Evolutionary conservation across 2,888 invertebrate genomes (phyloP).

Genomic region (Dasypogon diadema): DNA sequence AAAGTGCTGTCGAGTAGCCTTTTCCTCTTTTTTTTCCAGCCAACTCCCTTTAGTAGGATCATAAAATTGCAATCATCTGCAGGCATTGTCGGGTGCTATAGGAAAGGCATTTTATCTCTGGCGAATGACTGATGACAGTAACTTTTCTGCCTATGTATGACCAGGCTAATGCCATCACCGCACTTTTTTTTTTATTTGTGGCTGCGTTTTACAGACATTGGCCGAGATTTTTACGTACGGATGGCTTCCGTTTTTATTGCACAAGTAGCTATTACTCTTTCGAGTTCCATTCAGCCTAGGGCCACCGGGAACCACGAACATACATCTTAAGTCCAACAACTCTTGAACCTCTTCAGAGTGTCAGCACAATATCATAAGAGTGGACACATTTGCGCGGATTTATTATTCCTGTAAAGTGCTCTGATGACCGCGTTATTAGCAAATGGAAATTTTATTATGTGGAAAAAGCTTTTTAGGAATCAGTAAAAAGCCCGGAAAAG

Average conservation of each 20-base stretch:
- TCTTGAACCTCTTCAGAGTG: constrained; percentile 33
- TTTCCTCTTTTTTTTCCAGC: not conserved
- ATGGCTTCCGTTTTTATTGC: constrained; percentile 39
- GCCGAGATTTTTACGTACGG: constrained; percentile 19
- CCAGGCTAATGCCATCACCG: constrained; percentile 18
- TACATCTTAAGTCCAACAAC: not conserved
- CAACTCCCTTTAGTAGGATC: constrained; percentile 57
- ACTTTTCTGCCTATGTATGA: constrained; percentile 31
- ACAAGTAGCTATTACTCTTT: constrained; percentile 45
- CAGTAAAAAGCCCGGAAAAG: not conserved
- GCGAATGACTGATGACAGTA: constrained; percentile 45
- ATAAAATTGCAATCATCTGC: constrained; percentile 60
- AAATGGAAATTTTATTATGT: constrained; percentile 45
- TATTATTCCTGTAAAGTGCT: constrained; percentile 16
- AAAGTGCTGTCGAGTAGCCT: constrained; percentile 40
- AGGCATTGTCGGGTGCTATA: constrained; percentile 56
- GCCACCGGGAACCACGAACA: not conserved
- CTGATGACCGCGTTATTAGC: constrained; percentile 27
- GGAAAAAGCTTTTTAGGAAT: constrained; percentile 19
- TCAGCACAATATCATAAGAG: constrained; percentile 46
- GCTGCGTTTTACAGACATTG: constrained; percentile 49
- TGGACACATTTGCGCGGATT: constrained; percentile 48
- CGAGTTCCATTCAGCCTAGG: not conserved
- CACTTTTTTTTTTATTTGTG: constrained; percentile 43
- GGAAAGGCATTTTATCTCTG: constrained; percentile 35